These are phyloP conservation scores for Brachypteracias leptosomus DNA, from an alignment of 2,113 vertebrate genomes.

Conservation along the genomic window DNA sequence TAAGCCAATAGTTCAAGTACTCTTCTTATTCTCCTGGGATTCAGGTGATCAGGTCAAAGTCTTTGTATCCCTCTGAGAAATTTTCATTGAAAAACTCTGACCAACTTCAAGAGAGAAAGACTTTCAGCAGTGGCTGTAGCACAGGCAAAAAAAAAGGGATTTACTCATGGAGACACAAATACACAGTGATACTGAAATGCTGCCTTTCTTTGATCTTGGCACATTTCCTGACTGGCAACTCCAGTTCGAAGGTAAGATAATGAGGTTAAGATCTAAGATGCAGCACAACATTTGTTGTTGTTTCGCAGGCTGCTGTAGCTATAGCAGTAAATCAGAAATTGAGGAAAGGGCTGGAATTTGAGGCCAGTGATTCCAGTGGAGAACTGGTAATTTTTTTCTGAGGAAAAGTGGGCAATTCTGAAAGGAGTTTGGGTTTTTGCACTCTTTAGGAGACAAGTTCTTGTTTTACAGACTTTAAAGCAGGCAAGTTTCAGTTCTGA, in stretches of 20 bases:
- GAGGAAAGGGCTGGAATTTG: not conserved
- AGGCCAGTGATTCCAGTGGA: not conserved
- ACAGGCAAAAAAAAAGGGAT: not conserved
- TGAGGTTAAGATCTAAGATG: conserved; percentile 23
- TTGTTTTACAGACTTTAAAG: not conserved
- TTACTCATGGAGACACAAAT: not conserved
- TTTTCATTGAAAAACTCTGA: not conserved
- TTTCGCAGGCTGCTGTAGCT: not conserved
- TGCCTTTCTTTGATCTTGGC: not conserved
- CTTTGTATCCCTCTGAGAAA: not conserved
- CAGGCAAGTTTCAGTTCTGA: not conserved
- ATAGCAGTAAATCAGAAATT: not conserved
- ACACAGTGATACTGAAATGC: not conserved
- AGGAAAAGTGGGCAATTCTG: not conserved
- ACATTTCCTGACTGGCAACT: conserved; percentile 31
- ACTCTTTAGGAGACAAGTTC: not conserved
- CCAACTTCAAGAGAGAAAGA: not conserved
- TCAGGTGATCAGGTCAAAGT: not conserved
- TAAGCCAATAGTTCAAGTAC: not conserved
- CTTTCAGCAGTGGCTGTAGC: not conserved
- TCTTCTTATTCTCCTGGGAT: not conserved
- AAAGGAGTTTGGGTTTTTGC: not conserved
- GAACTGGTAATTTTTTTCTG: not conserved
- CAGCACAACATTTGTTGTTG: not conserved
- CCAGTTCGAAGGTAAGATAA: conserved; percentile 29